phyloP scores from a whole-genome alignment of 1,140 invertebrate species.

The Hyles euphorbiae region DNA sequence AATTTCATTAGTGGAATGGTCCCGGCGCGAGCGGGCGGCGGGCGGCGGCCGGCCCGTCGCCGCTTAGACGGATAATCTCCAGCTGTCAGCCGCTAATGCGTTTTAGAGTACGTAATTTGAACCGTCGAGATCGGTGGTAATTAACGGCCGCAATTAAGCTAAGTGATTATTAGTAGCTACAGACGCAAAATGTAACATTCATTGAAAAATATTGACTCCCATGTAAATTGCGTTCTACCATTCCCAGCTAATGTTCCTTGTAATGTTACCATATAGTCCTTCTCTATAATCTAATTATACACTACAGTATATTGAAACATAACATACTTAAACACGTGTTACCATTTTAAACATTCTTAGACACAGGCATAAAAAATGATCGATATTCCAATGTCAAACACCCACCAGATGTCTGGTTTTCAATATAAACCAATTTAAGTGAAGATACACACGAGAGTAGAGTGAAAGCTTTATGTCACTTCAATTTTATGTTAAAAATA shows the following conservation, averaged over 20 bases:
- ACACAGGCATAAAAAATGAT: too few relatives aligned
- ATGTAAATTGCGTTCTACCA: too few relatives aligned
- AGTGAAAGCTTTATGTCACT: conserved; percentile 71
- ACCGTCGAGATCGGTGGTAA: conserved; percentile 71
- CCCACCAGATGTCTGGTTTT: conserved; percentile 23
- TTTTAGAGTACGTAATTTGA: conserved; percentile 76
- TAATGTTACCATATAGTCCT: too few relatives aligned
- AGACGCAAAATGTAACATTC: conserved; percentile 22
- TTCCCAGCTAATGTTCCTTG: too few relatives aligned
- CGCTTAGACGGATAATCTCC: conserved; percentile 73
- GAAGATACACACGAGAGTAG: conserved; percentile 61
- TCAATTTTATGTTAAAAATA: conserved; percentile 73
- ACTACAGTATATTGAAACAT: too few relatives aligned
- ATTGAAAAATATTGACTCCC: conserved; percentile 1
- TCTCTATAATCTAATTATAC: too few relatives aligned
- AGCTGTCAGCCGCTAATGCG: conserved; percentile 73
- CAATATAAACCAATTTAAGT: conserved; percentile 68
- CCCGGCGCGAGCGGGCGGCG: conserved; percentile 27
- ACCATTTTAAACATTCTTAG: not conserved
- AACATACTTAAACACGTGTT: not conserved
- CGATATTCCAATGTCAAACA: not conserved
- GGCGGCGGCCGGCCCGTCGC: conserved; percentile 43
- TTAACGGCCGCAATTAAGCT: conserved; percentile 72
- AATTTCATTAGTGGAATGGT: conserved; percentile 68
- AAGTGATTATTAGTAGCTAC: conserved; percentile 58